Base-by-base conservation (phyloP, 2,888 invertebrate genomes). In the Stegophylla sp. region DNA sequence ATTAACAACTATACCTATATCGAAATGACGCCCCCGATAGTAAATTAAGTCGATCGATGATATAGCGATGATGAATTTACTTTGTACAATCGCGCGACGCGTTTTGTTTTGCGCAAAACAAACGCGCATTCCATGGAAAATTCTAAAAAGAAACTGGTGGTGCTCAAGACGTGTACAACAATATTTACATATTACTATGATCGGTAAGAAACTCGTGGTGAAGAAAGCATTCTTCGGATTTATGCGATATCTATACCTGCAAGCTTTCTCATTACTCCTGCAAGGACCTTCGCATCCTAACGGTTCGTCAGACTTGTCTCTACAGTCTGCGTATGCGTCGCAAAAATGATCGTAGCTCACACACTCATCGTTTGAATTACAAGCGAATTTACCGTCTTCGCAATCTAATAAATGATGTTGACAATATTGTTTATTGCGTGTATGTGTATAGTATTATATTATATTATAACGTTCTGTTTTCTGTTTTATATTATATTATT, bases 251-350 rank as follows among this genome's bases (percentile, higher is more conserved):
- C 67, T 83, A n/a, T 53, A 84, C 84, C 84, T 83, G 84, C 84
- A 84, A 81, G 82, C 83, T 83, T 83, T 84, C 72, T 84, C 84
- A 67, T 84, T 83, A 76, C 82, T 83, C 61, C 84, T 84, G 81
- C 84, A 84, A 17, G 84, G 83, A 13, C 84, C 83, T 13, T 84
- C 84, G 56, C 90, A 90, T 43, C 90, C 90, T 79, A 87, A 86
- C 1, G 90, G 89, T 87, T 93, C 93, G 85, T 93, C 93, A 3
- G 91, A 90, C 82, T 87, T 87, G 84, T 93, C 93, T 0, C 87
- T 87, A 85, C 93, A 93, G 85, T 93, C 90, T 83, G 89, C 88
- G 71, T 87, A 86, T 10, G 92, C 91, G 85, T 93, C 91, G 85
- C 93, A 93, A 84, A 90, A 89, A 15, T 88, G 87, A 26, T 87